Evolutionary conservation across 2,888 invertebrate species (phyloP).

Genomic region (Noctua janthe): DNA sequence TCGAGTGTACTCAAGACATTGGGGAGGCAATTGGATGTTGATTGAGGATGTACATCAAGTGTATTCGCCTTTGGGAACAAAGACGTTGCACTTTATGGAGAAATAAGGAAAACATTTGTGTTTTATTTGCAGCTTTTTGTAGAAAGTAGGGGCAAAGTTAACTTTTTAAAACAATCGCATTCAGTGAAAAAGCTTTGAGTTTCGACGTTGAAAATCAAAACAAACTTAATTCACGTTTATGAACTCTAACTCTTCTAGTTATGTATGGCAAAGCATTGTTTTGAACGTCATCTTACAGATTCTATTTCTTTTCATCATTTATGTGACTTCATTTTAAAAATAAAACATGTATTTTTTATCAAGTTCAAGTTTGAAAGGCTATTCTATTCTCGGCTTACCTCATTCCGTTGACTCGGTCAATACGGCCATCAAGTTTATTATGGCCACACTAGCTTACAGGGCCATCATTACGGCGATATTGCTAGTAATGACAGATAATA

Average conservation of each 20-base stretch:
- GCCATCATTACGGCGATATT: slow-evolving; percentile 83
- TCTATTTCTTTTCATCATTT: not conserved
- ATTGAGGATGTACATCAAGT: slow-evolving; percentile 54
- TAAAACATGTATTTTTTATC: not conserved
- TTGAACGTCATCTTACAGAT: not conserved
- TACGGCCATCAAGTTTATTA: slow-evolving; percentile 44
- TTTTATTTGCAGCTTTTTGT: slow-evolving; percentile 35
- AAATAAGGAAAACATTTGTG: slow-evolving; percentile 48
- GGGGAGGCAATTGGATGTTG: slow-evolving; percentile 58
- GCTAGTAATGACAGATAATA: slow-evolving; percentile 81
- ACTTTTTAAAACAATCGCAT: slow-evolving; percentile 12
- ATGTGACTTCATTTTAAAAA: slow-evolving; percentile 8
- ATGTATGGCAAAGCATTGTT: not conserved
- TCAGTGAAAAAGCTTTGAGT: slow-evolving; percentile 2
- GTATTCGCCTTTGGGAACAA: slow-evolving; percentile 44
- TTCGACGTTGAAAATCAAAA: not conserved
- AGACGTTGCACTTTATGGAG: slow-evolving; percentile 51
- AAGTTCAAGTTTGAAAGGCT: slow-evolving; percentile 14
- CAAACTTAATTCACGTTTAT: not conserved
- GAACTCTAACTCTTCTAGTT: not conserved
- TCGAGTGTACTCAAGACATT: slow-evolving; percentile 64
- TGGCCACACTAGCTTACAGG: slow-evolving; percentile 73
- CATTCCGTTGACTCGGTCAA: not conserved
- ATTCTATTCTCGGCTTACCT: slow-evolving; percentile 13
- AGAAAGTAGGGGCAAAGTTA: not conserved